These are phyloP conservation scores for Cynocephalus volans DNA, from an alignment of 2,113 vertebrate species.

Conservation along the genomic window DNA sequence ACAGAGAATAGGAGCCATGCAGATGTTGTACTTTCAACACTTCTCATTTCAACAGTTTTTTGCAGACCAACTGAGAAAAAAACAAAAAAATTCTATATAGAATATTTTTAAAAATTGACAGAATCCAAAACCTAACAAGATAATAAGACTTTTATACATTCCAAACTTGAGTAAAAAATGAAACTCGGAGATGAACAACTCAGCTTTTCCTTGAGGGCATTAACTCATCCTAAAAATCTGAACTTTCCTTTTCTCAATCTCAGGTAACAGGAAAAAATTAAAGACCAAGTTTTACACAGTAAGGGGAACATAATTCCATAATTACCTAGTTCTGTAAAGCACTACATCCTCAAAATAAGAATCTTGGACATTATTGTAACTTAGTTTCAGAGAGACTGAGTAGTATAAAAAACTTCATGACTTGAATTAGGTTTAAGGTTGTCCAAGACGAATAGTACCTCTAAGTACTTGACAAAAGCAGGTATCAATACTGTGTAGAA, in stretches of 20 bases:
- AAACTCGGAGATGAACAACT: background rate
- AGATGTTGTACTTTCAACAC: background rate
- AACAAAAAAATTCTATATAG: background rate
- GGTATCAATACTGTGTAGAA: background rate
- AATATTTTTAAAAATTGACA: background rate
- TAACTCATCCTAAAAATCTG: background rate
- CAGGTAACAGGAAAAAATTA: background rate
- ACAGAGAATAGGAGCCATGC: too few species aligned
- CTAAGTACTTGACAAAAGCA: background rate
- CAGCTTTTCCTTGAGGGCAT: background rate
- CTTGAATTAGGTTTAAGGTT: background rate
- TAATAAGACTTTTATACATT: background rate
- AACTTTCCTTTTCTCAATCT: background rate
- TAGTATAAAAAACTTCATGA: background rate
- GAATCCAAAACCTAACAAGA: background rate
- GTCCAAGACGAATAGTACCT: background rate
- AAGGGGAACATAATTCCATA: background rate
- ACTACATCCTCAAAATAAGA: background rate
- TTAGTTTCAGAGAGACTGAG: background rate
- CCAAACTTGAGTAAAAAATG: background rate
- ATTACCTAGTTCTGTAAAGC: background rate
- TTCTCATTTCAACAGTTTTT: background rate
- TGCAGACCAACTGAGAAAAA: background rate
- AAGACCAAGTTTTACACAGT: background rate
- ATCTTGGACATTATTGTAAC: background rate